Evolutionary conservation across 2,113 vertebrate species (phyloP), one percentile per base, ranked within the genome.

Genomic region (Ictalurus punctatus): DNA sequence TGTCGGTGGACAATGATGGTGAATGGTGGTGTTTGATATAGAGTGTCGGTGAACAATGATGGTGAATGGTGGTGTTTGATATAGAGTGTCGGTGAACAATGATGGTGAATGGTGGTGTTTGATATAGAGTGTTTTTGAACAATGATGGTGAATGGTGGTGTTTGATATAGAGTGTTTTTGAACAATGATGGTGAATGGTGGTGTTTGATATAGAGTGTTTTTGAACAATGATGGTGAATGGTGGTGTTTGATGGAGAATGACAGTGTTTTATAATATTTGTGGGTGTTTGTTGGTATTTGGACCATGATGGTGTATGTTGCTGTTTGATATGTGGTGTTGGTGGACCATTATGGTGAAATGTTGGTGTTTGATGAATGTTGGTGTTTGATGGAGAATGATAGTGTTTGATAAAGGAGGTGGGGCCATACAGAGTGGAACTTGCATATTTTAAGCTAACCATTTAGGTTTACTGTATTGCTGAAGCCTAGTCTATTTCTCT

Each of bases 321-420:
- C 1, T 67, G 27, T 67, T n/a, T 67, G 65, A 67, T n/a, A 1
- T 34, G 4, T 34, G n/a, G 16, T 40, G 71, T 40, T 40, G 34
- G 71, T 74, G 71, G 34, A 54, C 52, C 52, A 54, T 6, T 40
- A 37, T 40, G 34, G 6, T 21, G 3, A 13, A 67, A 25, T 13
- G 25, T 13, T 6, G 17, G 40, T 69, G 82, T 85, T 89, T 93
- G 40, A 44, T 44, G 4, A 44, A 44, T 44, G 40, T 44, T 44
- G 40, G 40, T 44, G 40, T 44, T 44, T 44, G 40, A 44, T 44
- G 40, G 40, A 44, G 40, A 44, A 44, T 44, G 40, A 44, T 5
- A 44, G 40, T 44, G 40, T 44, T 44, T 44, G 91, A 91, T 91
- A 90, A 91, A 90, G 89, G 91, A 71, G 40, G 73, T 9, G 40